A percentile compares a stretch with the other conserved stretches of the same genome.
These are phyloP conservation scores for Heptranchias perlo DNA, from an alignment of 2,113 vertebrate species.

Conservation along the genomic window DNA sequence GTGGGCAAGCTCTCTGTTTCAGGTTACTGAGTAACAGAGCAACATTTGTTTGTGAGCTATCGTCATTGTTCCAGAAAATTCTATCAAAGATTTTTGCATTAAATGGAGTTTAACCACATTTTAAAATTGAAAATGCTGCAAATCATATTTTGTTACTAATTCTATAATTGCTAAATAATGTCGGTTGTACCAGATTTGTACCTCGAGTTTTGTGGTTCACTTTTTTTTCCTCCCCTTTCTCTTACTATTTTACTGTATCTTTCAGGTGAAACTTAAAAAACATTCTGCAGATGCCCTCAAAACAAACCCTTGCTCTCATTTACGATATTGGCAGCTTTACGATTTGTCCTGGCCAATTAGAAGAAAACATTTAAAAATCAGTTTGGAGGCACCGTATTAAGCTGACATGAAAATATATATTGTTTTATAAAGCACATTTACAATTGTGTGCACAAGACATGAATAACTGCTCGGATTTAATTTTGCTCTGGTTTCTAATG, in stretches of 20 bases:
- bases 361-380: not conserved
- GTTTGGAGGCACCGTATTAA: not conserved
- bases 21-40: conserved; percentile 34
- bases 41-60: conserved; percentile 28
- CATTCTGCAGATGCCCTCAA: not conserved
- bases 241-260: conserved; percentile 3
- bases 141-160: conserved; percentile 6
- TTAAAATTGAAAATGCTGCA: conserved; percentile 21
- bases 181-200: not conserved
- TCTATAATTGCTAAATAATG: conserved; percentile 7
- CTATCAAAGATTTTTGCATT: not conserved
- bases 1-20: conserved; percentile 34
- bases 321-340: not conserved
- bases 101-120: not conserved
- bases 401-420: not conserved
- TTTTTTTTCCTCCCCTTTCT: not conserved
- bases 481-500: not conserved
- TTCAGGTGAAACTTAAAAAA: not conserved
- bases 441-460: not conserved
- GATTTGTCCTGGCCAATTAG: not conserved
- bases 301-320: not conserved
- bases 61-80: conserved; percentile 5
- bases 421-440: not conserved
- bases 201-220: not conserved
- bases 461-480: not conserved